Base-by-base conservation (phyloP, 2,797 vertebrate genomes). In the Etheostoma nigrum region DNA sequence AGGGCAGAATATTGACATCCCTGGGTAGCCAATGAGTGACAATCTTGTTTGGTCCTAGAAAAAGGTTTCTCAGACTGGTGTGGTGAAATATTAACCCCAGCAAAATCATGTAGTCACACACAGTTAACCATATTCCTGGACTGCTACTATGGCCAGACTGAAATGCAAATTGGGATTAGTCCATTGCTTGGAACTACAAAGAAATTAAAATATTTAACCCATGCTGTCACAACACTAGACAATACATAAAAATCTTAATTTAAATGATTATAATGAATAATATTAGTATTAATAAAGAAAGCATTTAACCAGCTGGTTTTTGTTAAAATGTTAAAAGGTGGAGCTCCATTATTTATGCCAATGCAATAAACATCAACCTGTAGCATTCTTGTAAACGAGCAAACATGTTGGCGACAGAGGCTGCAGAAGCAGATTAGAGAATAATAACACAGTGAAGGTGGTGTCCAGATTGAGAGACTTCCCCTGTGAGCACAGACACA, bases 31-130 rank as follows among this genome's bases (percentile, higher is more conserved):
- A 89, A 61, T 89, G 89, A 91, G 77, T 71, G 84, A 86, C 90
- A 55, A 82, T 91, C 77, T 82, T 83, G 77, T 92, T 91, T 85
- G 76, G 67, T 80, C 55, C 19, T 45, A 4, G 66, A 59, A 88
- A 92, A 90, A 69, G 78, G 45, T 78, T 89, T 81, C n/a, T 78
- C 33, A 44, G 48, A 81, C 70, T 76, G 60, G 53, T 58, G 68
- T 60, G 52, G 62, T 89, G 90, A 93, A 93, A 92, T 91, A 91
- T 92, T 87, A 86, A 94, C 89, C 92, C 63, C 68, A 86, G 67
- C 80, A 72, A 86, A 89, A 82, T 73, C 15, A 23, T 74, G 63
- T 79, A 45, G 64, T 76, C 72, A 68, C 30, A 81, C 49, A 71
- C 48, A 55, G 52, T 1, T 4, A 58, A 60, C n/a, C 44, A 21